Conservation (phyloP, 2,888 invertebrate species). For the Agonum fuliginosum region DNA sequence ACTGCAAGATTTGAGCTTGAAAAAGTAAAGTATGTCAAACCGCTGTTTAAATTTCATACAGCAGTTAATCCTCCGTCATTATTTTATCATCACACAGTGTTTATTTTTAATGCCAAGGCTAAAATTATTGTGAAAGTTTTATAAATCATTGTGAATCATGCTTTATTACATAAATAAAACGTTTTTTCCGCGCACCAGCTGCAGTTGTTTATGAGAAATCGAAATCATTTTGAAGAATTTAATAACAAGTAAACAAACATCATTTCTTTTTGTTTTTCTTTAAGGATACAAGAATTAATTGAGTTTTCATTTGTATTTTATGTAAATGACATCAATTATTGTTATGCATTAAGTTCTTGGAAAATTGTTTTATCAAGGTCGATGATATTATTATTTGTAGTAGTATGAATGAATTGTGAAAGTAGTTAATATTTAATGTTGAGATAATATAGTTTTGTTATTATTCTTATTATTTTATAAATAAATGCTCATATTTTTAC, state of each 20-base stretch:
- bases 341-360: not conserved
- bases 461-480: no score
- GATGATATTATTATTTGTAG: not conserved
- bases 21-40: conserved; percentile 21
- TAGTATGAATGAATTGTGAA: not conserved
- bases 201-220: not conserved
- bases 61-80: not conserved
- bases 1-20: no score
- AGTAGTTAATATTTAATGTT: no score
- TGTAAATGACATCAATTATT: not conserved
- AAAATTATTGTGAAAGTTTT: conserved; percentile 16
- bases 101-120: conserved; percentile 32
- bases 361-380: not conserved
- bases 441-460: no score
- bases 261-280: not conserved
- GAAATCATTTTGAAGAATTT: not conserved
- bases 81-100: conserved; percentile 14
- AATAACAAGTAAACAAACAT: not conserved
- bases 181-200: conserved; percentile 8
- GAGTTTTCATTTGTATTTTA: not conserved
- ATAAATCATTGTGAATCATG: conserved; percentile 28
- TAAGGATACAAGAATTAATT: not conserved
- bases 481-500: no score
- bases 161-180: conserved; percentile 33
- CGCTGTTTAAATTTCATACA: not conserved